phyloP scores from a whole-genome alignment of 2,888 invertebrate species.

The Globia sparganii region DNA sequence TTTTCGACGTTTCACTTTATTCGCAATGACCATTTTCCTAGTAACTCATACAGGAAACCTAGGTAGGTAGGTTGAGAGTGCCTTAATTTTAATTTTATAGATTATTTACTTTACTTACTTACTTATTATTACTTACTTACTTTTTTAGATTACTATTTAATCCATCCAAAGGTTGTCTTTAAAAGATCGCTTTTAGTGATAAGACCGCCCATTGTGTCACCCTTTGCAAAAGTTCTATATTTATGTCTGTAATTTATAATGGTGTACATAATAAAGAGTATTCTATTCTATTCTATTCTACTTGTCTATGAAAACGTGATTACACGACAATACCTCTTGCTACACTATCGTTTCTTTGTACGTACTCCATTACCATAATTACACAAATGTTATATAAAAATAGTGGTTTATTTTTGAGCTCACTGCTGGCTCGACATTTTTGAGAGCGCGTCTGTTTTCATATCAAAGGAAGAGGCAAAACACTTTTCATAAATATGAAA shows the following conservation, averaged over 20 bases:
- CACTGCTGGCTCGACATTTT: neutral
- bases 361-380: neutral
- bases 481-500: neutral
- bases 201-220: too few species aligned
- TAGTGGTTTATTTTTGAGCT: neutral
- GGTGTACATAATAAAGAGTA: too few species aligned
- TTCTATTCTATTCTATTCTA: too few species aligned
- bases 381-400: neutral
- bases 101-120: too few species aligned
- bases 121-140: too few species aligned
- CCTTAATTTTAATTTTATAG: neutral
- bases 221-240: too few species aligned
- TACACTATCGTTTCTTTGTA: neutral
- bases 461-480: neutral
- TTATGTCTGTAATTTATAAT: too few species aligned
- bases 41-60: neutral
- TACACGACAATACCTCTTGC: neutral
- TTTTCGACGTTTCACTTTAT: neutral
- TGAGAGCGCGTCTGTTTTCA: neutral
- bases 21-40: neutral
- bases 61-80: neutral
- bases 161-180: too few species aligned
- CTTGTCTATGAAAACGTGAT: neutral
- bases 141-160: too few species aligned
- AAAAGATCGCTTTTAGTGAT: too few species aligned